These are phyloP conservation scores for Philhelius pedissequus DNA, from an alignment of 2,888 invertebrate genomes.

Conservation along the genomic window DNA sequence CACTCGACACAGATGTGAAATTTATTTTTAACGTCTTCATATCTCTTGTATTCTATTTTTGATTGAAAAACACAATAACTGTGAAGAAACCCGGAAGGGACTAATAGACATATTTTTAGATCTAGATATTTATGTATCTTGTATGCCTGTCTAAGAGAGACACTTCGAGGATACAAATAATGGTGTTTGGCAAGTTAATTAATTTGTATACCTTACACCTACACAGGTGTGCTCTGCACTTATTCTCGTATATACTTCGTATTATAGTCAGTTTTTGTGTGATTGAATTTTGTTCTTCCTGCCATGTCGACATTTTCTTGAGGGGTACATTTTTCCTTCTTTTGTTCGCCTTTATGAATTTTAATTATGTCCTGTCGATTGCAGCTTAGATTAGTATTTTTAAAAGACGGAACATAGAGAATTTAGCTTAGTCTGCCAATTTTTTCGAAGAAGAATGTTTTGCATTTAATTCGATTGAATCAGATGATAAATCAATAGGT, in stretches of 20 bases:
- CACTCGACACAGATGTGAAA: neutral
- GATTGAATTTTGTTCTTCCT: constrained; percentile 25
- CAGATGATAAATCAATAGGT: neutral
- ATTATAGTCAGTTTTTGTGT: constrained; percentile 8
- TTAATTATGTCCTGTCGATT: constrained; percentile 61
- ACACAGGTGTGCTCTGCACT: constrained; percentile 36
- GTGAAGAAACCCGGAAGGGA: neutral
- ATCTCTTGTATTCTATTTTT: neutral
- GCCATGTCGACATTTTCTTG: neutral
- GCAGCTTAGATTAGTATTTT: constrained; percentile 2
- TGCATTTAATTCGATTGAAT: neutral
- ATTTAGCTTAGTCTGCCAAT: constrained; percentile 22
- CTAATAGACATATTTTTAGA: constrained; percentile 1
- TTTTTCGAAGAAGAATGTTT: neutral
- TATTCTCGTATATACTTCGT: neutral
- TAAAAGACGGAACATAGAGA: neutral
- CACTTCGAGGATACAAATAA: constrained; percentile 14
- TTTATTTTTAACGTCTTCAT: neutral
- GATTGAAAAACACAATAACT: constrained; percentile 19
- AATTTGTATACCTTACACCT: constrained; percentile 32
- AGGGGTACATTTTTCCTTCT: neutral
- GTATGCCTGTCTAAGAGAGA: neutral
- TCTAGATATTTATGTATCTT: neutral
- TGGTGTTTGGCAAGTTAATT: constrained; percentile 31
- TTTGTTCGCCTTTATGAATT: constrained; percentile 29